Evolutionary conservation across 2,797 vertebrate species (phyloP), one percentile per base, ranked within the genome.

Genomic region (Sebastes trivittatus): DNA sequence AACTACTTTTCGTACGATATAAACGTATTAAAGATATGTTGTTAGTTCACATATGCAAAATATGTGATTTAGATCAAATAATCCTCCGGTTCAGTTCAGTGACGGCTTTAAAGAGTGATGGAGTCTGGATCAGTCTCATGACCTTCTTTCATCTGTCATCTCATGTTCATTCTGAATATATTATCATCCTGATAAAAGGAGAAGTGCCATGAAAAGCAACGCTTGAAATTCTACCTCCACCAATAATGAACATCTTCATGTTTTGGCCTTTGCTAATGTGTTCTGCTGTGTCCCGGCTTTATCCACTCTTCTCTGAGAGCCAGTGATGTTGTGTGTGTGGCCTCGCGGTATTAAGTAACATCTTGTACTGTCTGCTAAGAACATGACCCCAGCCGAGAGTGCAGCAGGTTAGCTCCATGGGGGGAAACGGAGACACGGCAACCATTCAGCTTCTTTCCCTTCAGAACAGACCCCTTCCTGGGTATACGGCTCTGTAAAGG

Each of bases 301-400:
- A 63, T 72, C 59, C 61, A 16, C 4, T 46, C 46, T 72, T 80
- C 36, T 74, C 75, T 75, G 56, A 18, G 76, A 82, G 42, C 34
- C 58, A 27, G 58, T 54, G 75, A 77, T 80, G 82, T 55, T 87
- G 68, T 83, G 68, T 83, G 65, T 83, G 86, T 84, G 89, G 80
- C 72, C 85, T 69, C 14, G 68, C 54, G 11, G 86, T 88, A 88
- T 89, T 86, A 80, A 70, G 86, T 91, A 88, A 89, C 88, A 71
- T 78, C 81, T 86, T 82, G 88, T 87, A 74, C 71, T 75, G 65
- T 89, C 80, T 81, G 84, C 73, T 72, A 58, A 90, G 80, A 93
- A 92, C 87, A 84, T 72, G 89, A 94, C 85, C 82, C 60, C 61
- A 62, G 68, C 72, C 3, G 32, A 66, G 78, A 90, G 86, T 78